Base-by-base conservation (phyloP, 2,113 vertebrate genomes). In the Melozone crissalis region DNA sequence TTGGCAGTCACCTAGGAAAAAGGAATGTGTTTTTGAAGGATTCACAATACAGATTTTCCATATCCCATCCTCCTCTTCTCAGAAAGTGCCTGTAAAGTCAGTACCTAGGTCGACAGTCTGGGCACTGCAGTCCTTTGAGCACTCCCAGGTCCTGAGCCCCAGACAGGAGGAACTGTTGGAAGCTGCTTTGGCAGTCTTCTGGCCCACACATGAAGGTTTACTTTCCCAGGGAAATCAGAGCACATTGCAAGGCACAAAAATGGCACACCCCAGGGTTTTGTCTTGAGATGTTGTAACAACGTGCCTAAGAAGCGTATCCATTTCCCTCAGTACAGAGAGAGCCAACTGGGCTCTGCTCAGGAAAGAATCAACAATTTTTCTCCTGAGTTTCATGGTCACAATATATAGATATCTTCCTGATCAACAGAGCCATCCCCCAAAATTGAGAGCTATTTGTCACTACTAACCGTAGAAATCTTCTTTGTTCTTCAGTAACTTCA, bases 401-500 rank as follows among this genome's bases (percentile, higher is more conserved):
- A 61, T 62, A 93, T 3, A 41, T 1, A 85, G 10, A 89, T 23
- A 75, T 58, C 31, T 75, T 92, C 31, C 54, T 35, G 20, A 17
- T 54, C 54, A 82, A 57, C 30, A 91, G 26, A 84, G 49, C 33
- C 21, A 4, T 43, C 16, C 31, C 71, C 61, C 67, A 81, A 85
- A 76, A 24, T 6, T 86, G 51, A 92, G 47, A 65, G 27, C 26
- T 55, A 46, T 10, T 83, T 52, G 39, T 47, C 59, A 69, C 43
- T 75, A 96, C 97, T 98, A 83, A 99, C 99, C 98, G 67, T 35
- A 99, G 97, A 54, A 99, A 96, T 95, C 99, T 98, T 47, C 98
- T 97, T 83, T 99, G 99, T 61, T 99, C 98, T 90, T 99, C 98
- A 7, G 99, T 98, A 66, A 99, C 94, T 55, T 96, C 96, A 94